Evolutionary conservation across 2,797 vertebrate species (phyloP).

Genomic region (Tokudaia tokunoshimensis): DNA sequence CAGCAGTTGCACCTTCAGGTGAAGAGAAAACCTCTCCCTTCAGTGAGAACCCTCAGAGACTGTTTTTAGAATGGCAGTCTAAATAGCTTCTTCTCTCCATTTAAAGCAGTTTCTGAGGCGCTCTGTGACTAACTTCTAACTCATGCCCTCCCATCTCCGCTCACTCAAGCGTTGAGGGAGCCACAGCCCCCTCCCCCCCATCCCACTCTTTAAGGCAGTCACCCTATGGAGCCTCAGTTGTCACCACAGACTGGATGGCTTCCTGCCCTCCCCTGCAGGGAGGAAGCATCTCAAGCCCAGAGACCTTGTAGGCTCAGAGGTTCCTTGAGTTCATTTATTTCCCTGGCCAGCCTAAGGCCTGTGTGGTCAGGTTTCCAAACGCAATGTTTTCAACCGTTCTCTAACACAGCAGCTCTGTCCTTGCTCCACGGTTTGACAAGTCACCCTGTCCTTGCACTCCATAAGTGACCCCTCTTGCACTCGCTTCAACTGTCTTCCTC

Average conservation of each 20-base stretch:
- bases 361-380: neutral
- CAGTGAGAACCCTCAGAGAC: neutral
- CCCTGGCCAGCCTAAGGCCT: neutral
- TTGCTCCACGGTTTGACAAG: too few relatives aligned
- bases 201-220: neutral
- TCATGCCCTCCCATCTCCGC: neutral
- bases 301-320: neutral
- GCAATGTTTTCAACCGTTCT: neutral
- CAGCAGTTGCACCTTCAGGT: neutral
- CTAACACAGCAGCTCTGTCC: neutral
- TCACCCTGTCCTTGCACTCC: neutral
- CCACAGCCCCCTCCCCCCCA: neutral
- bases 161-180: neutral
- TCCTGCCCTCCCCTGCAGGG: neutral
- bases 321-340: neutral
- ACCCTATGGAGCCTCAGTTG: neutral
- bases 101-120: neutral
- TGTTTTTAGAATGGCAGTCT: neutral
- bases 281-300: neutral
- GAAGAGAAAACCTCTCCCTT: neutral
- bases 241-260: neutral
- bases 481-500: neutral
- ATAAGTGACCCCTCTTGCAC: neutral
- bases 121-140: neutral
- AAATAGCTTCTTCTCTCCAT: neutral